Conservation (phyloP, 2,797 vertebrate genomes). For the Poeciliopsis gracilis region DNA sequence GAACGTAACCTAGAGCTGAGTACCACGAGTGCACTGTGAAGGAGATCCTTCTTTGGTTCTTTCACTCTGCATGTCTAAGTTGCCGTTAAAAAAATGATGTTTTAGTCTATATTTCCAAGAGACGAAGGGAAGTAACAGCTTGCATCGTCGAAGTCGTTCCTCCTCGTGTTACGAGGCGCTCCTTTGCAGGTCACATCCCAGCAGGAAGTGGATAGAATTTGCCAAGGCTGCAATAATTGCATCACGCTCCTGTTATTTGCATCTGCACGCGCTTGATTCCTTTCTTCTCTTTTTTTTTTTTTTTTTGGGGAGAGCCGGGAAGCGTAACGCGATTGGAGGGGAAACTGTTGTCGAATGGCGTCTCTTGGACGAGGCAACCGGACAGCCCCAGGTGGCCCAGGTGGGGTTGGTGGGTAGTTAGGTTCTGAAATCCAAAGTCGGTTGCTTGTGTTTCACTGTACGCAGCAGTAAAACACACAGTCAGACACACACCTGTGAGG, state of each 20-base stretch:
- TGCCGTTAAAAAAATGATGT: not conserved
- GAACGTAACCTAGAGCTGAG: not conserved
- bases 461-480: not conserved
- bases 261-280: slow-evolving; percentile 25
- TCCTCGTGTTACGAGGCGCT: slow-evolving; percentile 43
- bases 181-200: slow-evolving; percentile 61
- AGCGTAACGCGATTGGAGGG: slow-evolving; percentile 56
- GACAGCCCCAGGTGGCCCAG: slow-evolving; percentile 22
- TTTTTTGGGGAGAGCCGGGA: slow-evolving; percentile 13
- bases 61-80: not conserved
- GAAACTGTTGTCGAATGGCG: slow-evolving; percentile 49
- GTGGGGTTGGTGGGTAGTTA: slow-evolving; percentile 18
- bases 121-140: not conserved
- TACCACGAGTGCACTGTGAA: slow-evolving; percentile 35
- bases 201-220: slow-evolving; percentile 66
- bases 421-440: slow-evolving; percentile 18
- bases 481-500: slow-evolving; percentile 44
- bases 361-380: slow-evolving; percentile 23
- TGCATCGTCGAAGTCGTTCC: slow-evolving; percentile 27
- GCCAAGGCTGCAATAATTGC: slow-evolving; percentile 72
- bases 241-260: slow-evolving; percentile 70
- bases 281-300: not conserved
- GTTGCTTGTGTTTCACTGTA: slow-evolving; percentile 24
- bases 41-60: slow-evolving; percentile 27
- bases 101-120: not conserved